phyloP scores from a whole-genome alignment of 2,113 vertebrate genomes.

The Blennius ocellaris region DNA sequence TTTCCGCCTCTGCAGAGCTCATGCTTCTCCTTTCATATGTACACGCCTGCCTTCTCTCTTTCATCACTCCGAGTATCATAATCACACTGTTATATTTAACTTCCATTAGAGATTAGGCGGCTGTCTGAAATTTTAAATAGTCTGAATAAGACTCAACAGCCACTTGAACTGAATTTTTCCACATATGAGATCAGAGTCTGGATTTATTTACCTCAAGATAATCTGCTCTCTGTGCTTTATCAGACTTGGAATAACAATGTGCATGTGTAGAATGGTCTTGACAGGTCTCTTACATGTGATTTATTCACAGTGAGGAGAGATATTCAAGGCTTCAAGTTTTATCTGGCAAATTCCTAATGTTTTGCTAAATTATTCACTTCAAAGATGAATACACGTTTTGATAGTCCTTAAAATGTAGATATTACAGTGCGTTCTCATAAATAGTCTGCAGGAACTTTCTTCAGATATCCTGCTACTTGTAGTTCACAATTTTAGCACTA shows the following conservation, averaged over 20 bases:
- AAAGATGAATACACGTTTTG: too few relatives aligned
- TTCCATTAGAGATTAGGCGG: constrained; percentile 14
- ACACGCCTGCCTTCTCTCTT: constrained; percentile 35
- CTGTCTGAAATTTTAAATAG: constrained; percentile 20
- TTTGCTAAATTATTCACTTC: too few relatives aligned
- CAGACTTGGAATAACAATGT: constrained; percentile 11
- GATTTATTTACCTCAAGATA: constrained; percentile 16
- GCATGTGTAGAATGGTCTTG: neutral
- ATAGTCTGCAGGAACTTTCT: too few relatives aligned
- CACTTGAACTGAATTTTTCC: constrained; percentile 6
- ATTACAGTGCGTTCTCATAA: too few relatives aligned
- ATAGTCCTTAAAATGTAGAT: too few relatives aligned
- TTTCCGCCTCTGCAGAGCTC: neutral
- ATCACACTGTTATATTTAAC: constrained; percentile 52
- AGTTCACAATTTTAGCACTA: constrained; percentile 37
- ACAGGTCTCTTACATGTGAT: neutral
- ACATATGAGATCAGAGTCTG: constrained; percentile 13
- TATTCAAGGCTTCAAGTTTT: too few relatives aligned
- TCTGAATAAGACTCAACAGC: constrained; percentile 3
- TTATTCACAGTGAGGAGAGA: too few relatives aligned
- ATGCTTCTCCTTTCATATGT: constrained; percentile 23
- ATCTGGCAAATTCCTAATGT: too few relatives aligned
- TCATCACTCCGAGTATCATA: constrained; percentile 29
- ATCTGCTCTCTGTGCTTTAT: constrained; percentile 11
- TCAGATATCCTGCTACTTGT: neutral